Evolutionary conservation across 2,797 vertebrate genomes (phyloP), one percentile per base, ranked within the genome.

Genomic region (Phoxinus dragarum): DNA sequence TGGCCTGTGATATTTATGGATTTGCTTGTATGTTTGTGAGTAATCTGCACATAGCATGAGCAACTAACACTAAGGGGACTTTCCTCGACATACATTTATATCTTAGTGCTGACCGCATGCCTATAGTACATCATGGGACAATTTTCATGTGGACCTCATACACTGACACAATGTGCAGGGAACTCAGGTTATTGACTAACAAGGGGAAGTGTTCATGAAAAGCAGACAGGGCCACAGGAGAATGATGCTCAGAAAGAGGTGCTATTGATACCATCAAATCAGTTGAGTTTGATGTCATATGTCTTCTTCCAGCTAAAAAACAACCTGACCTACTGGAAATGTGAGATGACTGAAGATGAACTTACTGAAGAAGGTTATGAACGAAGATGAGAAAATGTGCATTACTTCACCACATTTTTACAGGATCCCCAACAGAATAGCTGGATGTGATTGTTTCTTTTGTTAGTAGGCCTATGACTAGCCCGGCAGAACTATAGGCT

Each of bases 131-230:
- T 95, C 95, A 94, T 88, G 90, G 66, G 89, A 89, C 88, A 82
- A 7, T 84, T 86, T 91, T 90, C 54, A 86, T 52, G 69, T 81
- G 80, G 79, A 86, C 84, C 42, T 91, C 85, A 81, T 88, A 86
- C 72, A 86, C 78, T 90, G 90, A 91, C 89, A 86, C 90, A 90
- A 66, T 59, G 11, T n/a, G 66, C 71, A 84, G 80, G 66, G 68
- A 86, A 86, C 84, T 80, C 52, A 72, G 84, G 61, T 78, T 49
- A 86, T 87, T 93, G 92, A 94, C 93, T 93, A 90, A 91, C 54
- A 80, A 17, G 71, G 86, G 91, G 93, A 94, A 93, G 54, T 21
- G 92, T 91, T 34, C 27, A 9, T 72, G 40, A 56, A 23, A 19
- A 83, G 59, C 52, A n/a, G n/a, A 23, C 81, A 49, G 17, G 66